These are phyloP conservation scores for Lithophane semibrunnea DNA, from an alignment of 2,888 invertebrate genomes.

Conservation along the genomic window DNA sequence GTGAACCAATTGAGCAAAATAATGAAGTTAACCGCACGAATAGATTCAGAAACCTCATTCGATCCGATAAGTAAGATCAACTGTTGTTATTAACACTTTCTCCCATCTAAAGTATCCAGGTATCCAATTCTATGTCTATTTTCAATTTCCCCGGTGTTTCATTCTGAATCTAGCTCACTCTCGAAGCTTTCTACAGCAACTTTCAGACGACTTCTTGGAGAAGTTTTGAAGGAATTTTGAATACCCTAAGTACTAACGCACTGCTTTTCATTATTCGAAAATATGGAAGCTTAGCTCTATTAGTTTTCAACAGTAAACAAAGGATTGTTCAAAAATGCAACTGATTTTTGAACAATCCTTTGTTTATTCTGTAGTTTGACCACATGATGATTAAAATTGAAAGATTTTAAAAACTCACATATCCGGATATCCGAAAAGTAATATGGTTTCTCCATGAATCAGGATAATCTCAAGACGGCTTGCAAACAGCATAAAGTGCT, in stretches of 20 bases:
- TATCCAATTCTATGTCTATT: slow-evolving; percentile 33
- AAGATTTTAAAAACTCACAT: slow-evolving; percentile 52
- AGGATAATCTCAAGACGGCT: slow-evolving; percentile 9
- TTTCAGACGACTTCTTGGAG: slow-evolving; percentile 9
- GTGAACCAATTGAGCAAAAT: slow-evolving; percentile 33
- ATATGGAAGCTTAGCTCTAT: no score
- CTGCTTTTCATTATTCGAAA: no score
- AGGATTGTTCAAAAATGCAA: no score
- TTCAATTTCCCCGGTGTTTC: slow-evolving; percentile 28
- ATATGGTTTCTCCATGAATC: slow-evolving; percentile 57
- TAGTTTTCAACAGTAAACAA: not conserved
- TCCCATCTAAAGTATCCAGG: slow-evolving; percentile 28
- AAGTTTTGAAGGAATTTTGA: not conserved
- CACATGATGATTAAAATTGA: not conserved
- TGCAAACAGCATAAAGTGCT: slow-evolving; percentile 52
- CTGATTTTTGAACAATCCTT: not conserved
- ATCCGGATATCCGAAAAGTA: slow-evolving; percentile 54
- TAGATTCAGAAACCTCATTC: slow-evolving; percentile 46
- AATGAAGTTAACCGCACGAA: slow-evolving; percentile 51
- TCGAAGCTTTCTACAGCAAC: slow-evolving; percentile 30
- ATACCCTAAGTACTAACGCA: not conserved
- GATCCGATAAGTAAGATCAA: slow-evolving; percentile 45
- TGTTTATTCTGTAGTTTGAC: not conserved
- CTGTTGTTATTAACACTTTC: slow-evolving; percentile 57
- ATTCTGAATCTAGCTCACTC: slow-evolving; percentile 24